These are phyloP conservation scores for Harpalus rufipes DNA, from an alignment of 2,888 invertebrate species.

Conservation along the genomic window DNA sequence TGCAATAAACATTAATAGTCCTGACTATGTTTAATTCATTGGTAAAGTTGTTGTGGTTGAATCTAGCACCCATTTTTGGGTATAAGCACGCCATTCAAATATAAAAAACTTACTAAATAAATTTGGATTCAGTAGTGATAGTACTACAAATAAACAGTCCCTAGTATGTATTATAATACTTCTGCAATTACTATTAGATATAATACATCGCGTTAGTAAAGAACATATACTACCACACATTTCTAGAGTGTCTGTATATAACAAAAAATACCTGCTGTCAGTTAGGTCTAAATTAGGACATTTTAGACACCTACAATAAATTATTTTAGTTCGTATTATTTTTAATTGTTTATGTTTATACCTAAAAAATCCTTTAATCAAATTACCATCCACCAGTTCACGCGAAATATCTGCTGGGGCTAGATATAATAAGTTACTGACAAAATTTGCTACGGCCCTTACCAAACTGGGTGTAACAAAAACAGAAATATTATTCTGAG, in stretches of 20 bases:
- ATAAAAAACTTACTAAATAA: conserved; percentile 76
- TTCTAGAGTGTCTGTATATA: conserved; percentile 78
- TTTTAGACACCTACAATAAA: conserved; percentile 74
- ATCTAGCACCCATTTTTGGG: neutral
- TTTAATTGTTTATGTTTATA: conserved; percentile 69
- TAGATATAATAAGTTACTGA: conserved; percentile 77
- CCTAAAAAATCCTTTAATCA: conserved; percentile 78
- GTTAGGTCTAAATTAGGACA: conserved; percentile 74
- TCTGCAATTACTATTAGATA: conserved; percentile 75
- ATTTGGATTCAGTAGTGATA: conserved; percentile 76
- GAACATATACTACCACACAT: conserved; percentile 78
- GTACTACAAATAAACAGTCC: conserved; percentile 77
- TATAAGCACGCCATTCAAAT: neutral
- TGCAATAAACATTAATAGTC: too few relatives aligned
- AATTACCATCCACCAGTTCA: conserved; percentile 76
- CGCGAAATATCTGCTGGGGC: conserved; percentile 75
- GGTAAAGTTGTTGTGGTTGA: too few relatives aligned
- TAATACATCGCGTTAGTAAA: conserved; percentile 76
- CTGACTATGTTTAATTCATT: too few relatives aligned
- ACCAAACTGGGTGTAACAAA: conserved; percentile 78
- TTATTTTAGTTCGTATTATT: neutral
- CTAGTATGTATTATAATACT: conserved; percentile 77
- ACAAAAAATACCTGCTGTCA: conserved; percentile 74
- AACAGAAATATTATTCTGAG: conserved; percentile 68
- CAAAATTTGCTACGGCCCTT: conserved; percentile 76